A percentile compares a stretch with the other conserved stretches of the same genome.
Conservation (phyloP, 2,113 vertebrate genomes). For the Phaethon lepturus region DNA sequence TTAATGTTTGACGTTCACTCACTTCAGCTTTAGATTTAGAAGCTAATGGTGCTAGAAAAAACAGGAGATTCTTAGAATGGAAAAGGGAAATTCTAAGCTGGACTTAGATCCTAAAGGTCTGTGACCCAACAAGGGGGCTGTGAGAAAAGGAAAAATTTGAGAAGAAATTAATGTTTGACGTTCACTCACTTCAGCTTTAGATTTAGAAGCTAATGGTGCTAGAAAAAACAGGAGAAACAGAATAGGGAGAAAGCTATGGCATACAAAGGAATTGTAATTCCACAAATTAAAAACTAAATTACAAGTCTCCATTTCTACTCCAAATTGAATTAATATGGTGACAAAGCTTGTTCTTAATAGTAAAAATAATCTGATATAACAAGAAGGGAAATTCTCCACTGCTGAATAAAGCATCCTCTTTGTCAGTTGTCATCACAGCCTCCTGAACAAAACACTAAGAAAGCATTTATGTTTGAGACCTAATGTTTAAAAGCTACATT, state of each 20-base stretch:
- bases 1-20: background rate
- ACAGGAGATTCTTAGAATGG: no score
- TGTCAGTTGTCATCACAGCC: background rate
- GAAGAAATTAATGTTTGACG: background rate
- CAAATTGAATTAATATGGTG: background rate
- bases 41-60: background rate
- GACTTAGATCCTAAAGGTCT: background rate
- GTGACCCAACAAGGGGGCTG: accelerated
- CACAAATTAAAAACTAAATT: background rate
- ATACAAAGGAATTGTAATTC: background rate
- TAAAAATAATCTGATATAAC: background rate
- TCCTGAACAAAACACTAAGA: background rate
- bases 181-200: background rate
- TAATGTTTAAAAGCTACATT: background rate
- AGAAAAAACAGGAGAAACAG: background rate
- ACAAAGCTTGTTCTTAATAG: background rate
- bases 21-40: background rate
- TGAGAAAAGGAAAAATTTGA: background rate
- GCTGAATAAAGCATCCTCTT: background rate
- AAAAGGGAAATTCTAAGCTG: no score
- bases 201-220: background rate
- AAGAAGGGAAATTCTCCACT: background rate
- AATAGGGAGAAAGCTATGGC: background rate
- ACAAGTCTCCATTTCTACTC: background rate
- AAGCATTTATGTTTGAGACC: background rate